A percentile compares a stretch with the other conserved stretches of the same genome.
phyloP scores from a whole-genome alignment of 2,888 invertebrate species.

The Patella depressa region DNA sequence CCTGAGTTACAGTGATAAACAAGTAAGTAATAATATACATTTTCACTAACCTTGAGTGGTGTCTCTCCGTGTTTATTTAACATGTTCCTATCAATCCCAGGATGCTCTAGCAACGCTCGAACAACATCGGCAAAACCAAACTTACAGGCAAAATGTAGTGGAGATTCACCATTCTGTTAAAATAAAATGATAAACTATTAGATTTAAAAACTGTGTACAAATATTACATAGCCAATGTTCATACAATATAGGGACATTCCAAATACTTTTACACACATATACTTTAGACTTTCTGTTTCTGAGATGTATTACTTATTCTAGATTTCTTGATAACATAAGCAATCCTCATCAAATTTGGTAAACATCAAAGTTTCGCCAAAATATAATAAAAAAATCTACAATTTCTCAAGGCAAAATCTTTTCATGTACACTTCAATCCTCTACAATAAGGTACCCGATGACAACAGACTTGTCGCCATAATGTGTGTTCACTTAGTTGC shows the following conservation, averaged over 20 bases:
- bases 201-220: neutral
- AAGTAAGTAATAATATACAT: too few relatives aligned
- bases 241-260: neutral
- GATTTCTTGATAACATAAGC: too few relatives aligned
- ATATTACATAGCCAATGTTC: neutral
- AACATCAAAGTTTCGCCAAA: too few relatives aligned
- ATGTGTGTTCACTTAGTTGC: too few relatives aligned
- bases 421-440: too few relatives aligned
- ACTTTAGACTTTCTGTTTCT: neutral
- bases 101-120: conserved; percentile 84
- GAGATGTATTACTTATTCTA: neutral
- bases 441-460: too few relatives aligned
- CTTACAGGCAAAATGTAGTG: conserved; percentile 93
- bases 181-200: conserved; percentile 15
- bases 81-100: conserved; percentile 82
- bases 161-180: conserved; percentile 79
- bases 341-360: too few relatives aligned
- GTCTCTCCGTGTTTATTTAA: conserved; percentile 83
- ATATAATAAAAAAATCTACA: too few relatives aligned
- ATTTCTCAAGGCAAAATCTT: too few relatives aligned
- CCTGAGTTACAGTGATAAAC: too few relatives aligned
- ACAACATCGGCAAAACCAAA: conserved; percentile 86
- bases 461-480: too few relatives aligned
- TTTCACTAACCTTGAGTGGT: conserved; percentile 80
- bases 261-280: neutral